Conservation (phyloP, 2,113 vertebrate genomes). For the Percopsis transmontana region DNA sequence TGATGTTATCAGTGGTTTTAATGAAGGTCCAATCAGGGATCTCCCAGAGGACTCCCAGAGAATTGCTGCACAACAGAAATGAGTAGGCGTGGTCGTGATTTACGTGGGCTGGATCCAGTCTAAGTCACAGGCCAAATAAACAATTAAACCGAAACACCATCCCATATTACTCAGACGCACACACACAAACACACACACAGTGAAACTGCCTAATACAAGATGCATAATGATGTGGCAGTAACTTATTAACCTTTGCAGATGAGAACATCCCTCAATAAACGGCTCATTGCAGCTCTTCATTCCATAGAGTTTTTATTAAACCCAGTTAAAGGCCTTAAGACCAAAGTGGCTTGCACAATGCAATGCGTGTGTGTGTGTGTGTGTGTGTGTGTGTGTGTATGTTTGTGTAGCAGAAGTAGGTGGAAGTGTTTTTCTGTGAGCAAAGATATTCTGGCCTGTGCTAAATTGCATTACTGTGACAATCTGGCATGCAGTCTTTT, state of each 20-base stretch:
- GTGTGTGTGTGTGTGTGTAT: constrained; percentile 36
- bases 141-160: neutral
- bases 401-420: constrained; percentile 23
- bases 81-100: too few species aligned
- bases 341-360: constrained; percentile 38
- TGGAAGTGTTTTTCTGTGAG: constrained; percentile 36
- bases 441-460: constrained; percentile 12
- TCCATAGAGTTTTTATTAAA: constrained; percentile 66
- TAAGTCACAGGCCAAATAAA: neutral
- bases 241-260: constrained; percentile 68
- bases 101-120: too few species aligned
- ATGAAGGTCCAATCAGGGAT: too few species aligned
- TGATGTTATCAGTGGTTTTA: too few species aligned
- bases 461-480: neutral
- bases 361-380: constrained; percentile 34
- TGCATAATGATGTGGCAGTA: constrained; percentile 56
- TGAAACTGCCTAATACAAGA: constrained; percentile 42
- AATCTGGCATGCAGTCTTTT: constrained; percentile 14
- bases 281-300: constrained; percentile 60
- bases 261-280: constrained; percentile 60
- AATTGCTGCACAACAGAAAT: too few species aligned
- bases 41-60: too few species aligned
- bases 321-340: constrained; percentile 51
- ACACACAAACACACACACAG: constrained; percentile 26
- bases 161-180: constrained; percentile 3